Percentiles rank a stretch among this genome's conserved stretches.
Evolutionary conservation across 1,140 invertebrate species (phyloP).

Genomic region (Lethrus apterus): DNA sequence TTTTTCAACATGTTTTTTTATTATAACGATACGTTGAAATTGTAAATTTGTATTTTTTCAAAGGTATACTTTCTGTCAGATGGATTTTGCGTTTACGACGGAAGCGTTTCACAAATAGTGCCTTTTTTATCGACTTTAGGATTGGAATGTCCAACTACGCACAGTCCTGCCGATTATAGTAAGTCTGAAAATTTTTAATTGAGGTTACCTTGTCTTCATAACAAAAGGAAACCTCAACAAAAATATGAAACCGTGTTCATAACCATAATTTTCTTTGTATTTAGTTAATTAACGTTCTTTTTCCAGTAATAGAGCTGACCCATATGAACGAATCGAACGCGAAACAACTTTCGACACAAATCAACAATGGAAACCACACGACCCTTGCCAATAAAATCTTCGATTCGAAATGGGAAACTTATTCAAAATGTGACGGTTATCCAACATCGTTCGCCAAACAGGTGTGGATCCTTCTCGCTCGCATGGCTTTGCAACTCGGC

Average conservation of each 20-base stretch:
- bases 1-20: too few species aligned
- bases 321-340: background rate
- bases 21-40: too few species aligned
- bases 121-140: background rate
- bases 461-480: background rate
- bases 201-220: too few species aligned
- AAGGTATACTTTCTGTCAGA: constrained; percentile 12
- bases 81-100: constrained; percentile 11
- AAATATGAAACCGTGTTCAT: too few species aligned
- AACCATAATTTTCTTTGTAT: too few species aligned
- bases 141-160: background rate
- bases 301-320: background rate
- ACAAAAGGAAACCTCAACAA: too few species aligned
- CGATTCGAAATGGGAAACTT: background rate
- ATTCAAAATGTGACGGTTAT: background rate
- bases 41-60: background rate
- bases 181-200: constrained; percentile 3
- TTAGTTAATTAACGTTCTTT: background rate
- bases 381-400: background rate
- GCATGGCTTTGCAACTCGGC: constrained; percentile 4
- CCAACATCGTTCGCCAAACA: background rate
- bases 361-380: background rate
- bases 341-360: background rate
- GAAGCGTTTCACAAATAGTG: background rate
- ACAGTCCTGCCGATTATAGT: constrained; percentile 11